Evolutionary conservation across 2,797 vertebrate genomes (phyloP), one percentile per base, ranked within the genome.

Genomic region (Phrynocephalus forsythii): DNA sequence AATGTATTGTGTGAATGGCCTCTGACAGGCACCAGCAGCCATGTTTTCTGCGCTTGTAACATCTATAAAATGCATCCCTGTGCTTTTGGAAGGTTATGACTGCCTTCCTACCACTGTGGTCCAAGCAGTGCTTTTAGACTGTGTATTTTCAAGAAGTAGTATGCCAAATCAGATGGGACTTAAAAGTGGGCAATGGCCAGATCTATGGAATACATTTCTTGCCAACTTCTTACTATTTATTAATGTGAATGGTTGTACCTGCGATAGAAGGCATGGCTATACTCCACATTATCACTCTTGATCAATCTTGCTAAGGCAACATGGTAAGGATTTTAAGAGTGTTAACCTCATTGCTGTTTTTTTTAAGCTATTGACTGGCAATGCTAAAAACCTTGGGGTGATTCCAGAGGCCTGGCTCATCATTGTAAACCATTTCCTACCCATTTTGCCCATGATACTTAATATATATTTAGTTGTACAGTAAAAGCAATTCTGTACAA

Each of bases 381-480:
- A 26, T 52, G n/a, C 24, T 56, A 30, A 83, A 72, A 72, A 48
- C 22, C 11, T 72, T 9, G 3, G 3, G 5, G 18, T 15, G 28
- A 71, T 50, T n/a, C 79, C 24, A 66, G 8, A 83, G 7, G 28
- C 4, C 30, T 73, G 38, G 20, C 5, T 73, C 13, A 48, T 68
- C 33, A 5, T 3, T 66, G 11, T 38, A 30, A 38, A 9, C 18
- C 20, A 33, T 26, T 18, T 60, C 56, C 9, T 87, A 15, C 87
- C 82, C 22, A 2, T 24, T 67, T 50, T 48, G 9, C 4, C 30
- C 67, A 3, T 2, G 75, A 0, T 88, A 26, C 0, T 90, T 83
- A 68, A n/a, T 18, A 52, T 83, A 50, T 8, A 28, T 22, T 90
- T 60, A 5, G 83, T 79, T 56, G 38, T 86, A 5, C 86, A 86